phyloP scores from a whole-genome alignment of 2,888 invertebrate genomes.

The Coecobrya sp. region DNA sequence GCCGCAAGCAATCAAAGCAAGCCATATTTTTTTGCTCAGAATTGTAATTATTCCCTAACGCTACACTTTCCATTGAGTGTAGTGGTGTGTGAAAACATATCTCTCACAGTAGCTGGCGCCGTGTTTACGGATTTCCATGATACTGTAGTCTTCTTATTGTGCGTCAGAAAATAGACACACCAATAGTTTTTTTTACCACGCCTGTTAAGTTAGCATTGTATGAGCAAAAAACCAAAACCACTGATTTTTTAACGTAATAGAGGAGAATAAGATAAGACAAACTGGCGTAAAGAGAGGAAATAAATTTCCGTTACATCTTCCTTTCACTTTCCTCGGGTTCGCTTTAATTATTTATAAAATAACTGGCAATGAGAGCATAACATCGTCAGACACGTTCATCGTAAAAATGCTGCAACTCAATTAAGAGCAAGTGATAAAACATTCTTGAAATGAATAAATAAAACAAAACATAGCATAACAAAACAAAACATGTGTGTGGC shows the following conservation, averaged over 20 bases:
- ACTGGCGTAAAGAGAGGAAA: slow-evolving; percentile 53
- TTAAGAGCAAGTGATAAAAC: slow-evolving; percentile 22
- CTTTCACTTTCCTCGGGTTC: slow-evolving; percentile 8
- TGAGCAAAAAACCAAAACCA: background rate
- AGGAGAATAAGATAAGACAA: background rate
- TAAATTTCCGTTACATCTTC: slow-evolving; percentile 77
- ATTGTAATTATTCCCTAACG: too few relatives aligned
- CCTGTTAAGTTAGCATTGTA: background rate
- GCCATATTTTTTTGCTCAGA: too few relatives aligned
- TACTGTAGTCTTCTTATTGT: too few relatives aligned
- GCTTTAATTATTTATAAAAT: background rate
- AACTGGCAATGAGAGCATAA: background rate
- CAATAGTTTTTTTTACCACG: too few relatives aligned
- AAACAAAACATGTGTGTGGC: background rate
- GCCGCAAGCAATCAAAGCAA: too few relatives aligned
- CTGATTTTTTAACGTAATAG: background rate
- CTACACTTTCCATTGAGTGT: too few relatives aligned
- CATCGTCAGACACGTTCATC: background rate
- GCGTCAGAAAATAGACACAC: too few relatives aligned
- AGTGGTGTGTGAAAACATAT: background rate
- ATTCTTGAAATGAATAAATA: background rate
- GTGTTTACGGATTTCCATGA: too few relatives aligned
- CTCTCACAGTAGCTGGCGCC: too few relatives aligned
- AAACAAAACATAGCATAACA: background rate
- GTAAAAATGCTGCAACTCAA: background rate